Base-by-base conservation (phyloP, 2,113 vertebrate genomes). In the Tupaia tana region DNA sequence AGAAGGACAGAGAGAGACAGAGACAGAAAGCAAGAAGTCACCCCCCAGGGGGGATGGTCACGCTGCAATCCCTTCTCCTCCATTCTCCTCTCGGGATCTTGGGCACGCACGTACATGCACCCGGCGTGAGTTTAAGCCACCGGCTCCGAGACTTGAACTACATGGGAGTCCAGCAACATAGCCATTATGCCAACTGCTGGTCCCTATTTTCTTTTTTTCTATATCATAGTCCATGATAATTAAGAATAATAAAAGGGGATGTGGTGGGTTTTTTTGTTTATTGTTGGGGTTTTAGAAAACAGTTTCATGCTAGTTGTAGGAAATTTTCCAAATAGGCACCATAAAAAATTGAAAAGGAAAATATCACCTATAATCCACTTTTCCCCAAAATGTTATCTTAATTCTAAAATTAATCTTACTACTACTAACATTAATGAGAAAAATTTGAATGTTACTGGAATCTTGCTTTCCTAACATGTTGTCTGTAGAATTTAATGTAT, bases 401-500 rank as follows among this genome's bases (percentile, higher is more conserved):
- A 81, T 73, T 86, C 19, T 95, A 89, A 91, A 91, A 82, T 63
- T 67, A 93, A 79, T 67, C 25, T 79, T 74, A 52, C 56, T 69
- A 18, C 11, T 58, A 79, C 24, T 91, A 89, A 29, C 19, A 90
- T 78, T 16, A 74, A 84, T 25, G 43, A 80, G 20, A 58, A 64
- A 90, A 59, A 7, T 66, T 66, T 77, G 13, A 67, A 61, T 81
- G 11, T 71, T 92, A 89, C 13, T 88, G 27, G 56, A 75, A 70
- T 95, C 61, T 86, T 18, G 78, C 61, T 93, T 84, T 91, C 56
- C 31, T 69, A 82, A 71, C 24, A 91, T 93, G 59, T 91, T 89
- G 61, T 56, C 58, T 89, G 12, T 86, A 77, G 20, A 81, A 61
- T 61, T 81, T 9, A 25, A 29, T 78, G 31, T 66, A 89, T 71